Evolutionary conservation across 2,797 vertebrate species (phyloP).

Genomic region (Poliocrania exsul): DNA sequence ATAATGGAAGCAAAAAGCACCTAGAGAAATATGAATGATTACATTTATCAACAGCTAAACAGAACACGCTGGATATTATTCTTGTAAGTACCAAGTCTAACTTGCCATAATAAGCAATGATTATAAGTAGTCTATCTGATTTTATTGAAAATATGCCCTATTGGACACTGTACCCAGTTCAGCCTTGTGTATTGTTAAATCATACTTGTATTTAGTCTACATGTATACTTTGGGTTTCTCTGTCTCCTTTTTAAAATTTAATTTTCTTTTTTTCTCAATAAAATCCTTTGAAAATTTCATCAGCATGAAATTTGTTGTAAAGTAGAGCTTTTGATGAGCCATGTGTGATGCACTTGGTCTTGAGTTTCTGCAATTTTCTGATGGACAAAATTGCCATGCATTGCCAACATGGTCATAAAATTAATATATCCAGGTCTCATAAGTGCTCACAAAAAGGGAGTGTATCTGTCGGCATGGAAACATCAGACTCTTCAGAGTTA

Average conservation of each 20-base stretch:
- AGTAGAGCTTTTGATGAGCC: not conserved
- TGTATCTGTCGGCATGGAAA: not conserved
- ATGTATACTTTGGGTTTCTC: not conserved
- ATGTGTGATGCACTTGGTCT: not conserved
- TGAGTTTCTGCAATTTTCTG: not conserved
- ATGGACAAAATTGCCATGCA: not conserved
- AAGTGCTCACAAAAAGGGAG: not conserved
- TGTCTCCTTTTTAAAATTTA: not conserved
- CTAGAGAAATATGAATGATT: not conserved
- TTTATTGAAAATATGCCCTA: not conserved
- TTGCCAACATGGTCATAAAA: not conserved
- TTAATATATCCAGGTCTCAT: not conserved
- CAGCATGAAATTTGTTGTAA: not conserved
- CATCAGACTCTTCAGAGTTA: not conserved
- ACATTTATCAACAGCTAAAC: not conserved
- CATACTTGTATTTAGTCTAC: not conserved
- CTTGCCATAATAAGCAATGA: not conserved
- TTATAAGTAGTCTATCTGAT: not conserved
- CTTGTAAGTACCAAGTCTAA: not conserved
- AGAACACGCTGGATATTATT: not conserved
- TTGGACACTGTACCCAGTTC: not conserved
- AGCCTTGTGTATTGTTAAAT: not conserved
- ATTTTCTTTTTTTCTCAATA: not conserved
- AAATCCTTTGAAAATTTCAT: not conserved
- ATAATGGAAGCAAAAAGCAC: not conserved